Percentiles rank a stretch among this genome's conserved stretches.
These are phyloP conservation scores for Copidosoma floridanum DNA, from an alignment of 1,140 invertebrate genomes.

Conservation along the genomic window DNA sequence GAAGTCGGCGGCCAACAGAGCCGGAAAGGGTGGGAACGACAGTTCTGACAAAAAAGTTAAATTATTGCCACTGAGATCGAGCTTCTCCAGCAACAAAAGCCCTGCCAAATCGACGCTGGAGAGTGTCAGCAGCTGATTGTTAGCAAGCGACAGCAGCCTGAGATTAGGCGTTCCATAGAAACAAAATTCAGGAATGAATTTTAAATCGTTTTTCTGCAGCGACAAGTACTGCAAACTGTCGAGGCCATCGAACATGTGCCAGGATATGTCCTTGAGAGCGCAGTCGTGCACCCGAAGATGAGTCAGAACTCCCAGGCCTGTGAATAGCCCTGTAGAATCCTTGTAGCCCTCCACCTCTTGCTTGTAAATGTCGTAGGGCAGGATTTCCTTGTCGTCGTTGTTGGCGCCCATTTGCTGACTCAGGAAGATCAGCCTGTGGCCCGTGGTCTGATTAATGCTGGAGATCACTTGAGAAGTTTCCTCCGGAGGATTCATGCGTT, in stretches of 20 bases:
- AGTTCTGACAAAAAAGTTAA: slow-evolving; percentile 68
- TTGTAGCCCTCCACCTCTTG: slow-evolving; percentile 55
- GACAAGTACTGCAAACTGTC: slow-evolving; percentile 61
- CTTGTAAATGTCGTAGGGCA: slow-evolving; percentile 66
- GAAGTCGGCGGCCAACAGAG: slow-evolving; percentile 62
- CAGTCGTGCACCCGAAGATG: slow-evolving; percentile 63
- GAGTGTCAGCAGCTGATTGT: slow-evolving; percentile 64
- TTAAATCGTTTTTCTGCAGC: slow-evolving; percentile 63
- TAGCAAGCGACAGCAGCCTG: slow-evolving; percentile 62
- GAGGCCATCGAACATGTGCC: slow-evolving; percentile 70
- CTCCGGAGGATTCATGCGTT: slow-evolving; percentile 42
- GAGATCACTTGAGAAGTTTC: slow-evolving; percentile 30
- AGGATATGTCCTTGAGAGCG: slow-evolving; percentile 62
- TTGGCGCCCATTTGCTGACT: slow-evolving; percentile 42
- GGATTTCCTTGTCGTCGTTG: slow-evolving; percentile 56
- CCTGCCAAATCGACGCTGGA: slow-evolving; percentile 67
- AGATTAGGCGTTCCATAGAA: slow-evolving; percentile 68
- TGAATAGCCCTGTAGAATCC: slow-evolving; percentile 54
- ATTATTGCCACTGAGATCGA: slow-evolving; percentile 67
- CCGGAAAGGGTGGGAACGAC: slow-evolving; percentile 69
- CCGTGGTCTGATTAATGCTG: slow-evolving; percentile 33
- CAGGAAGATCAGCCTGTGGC: slow-evolving; percentile 48
- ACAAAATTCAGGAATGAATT: slow-evolving; percentile 66
- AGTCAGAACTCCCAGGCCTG: slow-evolving; percentile 58
- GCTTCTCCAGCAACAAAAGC: slow-evolving; percentile 62